A percentile compares a stretch with the other conserved stretches of the same genome.
Evolutionary conservation across 2,797 vertebrate genomes (phyloP).

Genomic region (Okamejei kenojei): DNA sequence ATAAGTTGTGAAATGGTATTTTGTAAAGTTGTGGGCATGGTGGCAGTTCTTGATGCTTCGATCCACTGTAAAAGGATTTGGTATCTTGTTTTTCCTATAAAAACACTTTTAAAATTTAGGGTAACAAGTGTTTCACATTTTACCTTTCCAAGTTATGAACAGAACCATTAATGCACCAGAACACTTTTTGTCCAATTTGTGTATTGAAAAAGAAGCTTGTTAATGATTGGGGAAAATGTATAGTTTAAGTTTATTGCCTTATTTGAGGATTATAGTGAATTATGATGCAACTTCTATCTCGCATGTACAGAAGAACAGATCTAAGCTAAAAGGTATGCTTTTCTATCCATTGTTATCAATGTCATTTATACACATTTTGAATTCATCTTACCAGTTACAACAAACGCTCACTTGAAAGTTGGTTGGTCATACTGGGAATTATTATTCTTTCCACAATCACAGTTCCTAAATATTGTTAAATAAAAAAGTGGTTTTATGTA

Average conservation of each 20-base stretch:
- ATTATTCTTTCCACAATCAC: not conserved
- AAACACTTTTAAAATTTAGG: conserved; percentile 54
- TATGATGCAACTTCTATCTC: conserved; percentile 46
- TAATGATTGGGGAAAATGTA: conserved; percentile 55
- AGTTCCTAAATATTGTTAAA: too few species aligned
- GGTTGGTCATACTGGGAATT: not conserved
- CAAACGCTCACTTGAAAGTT: not conserved
- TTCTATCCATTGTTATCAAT: not conserved
- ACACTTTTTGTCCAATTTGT: conserved; percentile 48
- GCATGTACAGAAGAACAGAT: conserved; percentile 42
- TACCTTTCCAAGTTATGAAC: conserved; percentile 69
- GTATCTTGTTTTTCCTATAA: conserved; percentile 49
- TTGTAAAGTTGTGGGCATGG: not conserved
- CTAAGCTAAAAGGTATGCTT: conserved; percentile 48
- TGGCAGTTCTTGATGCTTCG: not conserved
- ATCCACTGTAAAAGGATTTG: not conserved
- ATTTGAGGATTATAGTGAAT: conserved; percentile 47
- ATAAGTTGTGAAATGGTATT: conserved; percentile 39
- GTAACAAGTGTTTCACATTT: conserved; percentile 59
- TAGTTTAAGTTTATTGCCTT: conserved; percentile 58
- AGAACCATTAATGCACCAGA: conserved; percentile 61
- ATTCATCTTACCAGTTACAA: not conserved
- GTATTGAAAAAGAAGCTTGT: conserved; percentile 50
- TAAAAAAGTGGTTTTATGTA: too few species aligned
- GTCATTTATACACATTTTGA: not conserved